A percentile compares a stretch with the other conserved stretches of the same genome.
Conservation (phyloP, 2,797 vertebrate species). For the Podarcis siculus region DNA sequence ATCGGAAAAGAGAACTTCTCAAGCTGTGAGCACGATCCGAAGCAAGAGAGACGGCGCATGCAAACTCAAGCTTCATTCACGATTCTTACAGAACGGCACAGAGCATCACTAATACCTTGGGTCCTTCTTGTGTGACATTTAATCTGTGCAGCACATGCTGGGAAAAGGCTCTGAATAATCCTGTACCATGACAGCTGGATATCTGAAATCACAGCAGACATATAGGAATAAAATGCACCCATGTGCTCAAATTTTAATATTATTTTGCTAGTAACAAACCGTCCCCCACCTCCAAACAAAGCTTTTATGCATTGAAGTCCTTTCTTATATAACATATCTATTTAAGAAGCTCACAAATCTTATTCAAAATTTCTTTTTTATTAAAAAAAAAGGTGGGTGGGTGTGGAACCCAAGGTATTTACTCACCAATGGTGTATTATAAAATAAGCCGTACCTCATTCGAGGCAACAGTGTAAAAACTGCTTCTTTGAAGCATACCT, state of each 20-base stretch:
- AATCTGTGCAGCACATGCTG: conserved; percentile 93
- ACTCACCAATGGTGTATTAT: conserved; percentile 96
- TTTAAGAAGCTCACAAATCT: not conserved
- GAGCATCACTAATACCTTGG: conserved; percentile 81
- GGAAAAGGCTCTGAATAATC: conserved; percentile 94
- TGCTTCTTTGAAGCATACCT: conserved; percentile 95
- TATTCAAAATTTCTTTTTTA: not conserved
- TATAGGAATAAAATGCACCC: conserved; percentile 1
- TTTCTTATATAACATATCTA: not conserved
- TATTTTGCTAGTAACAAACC: not conserved
- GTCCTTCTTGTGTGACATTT: conserved; percentile 83
- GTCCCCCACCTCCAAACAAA: not conserved
- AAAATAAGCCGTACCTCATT: conserved; percentile 96
- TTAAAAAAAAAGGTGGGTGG: not conserved
- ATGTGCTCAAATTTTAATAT: not conserved
- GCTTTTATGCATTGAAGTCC: not conserved
- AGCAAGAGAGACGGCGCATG: not conserved
- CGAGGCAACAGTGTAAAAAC: conserved; percentile 94
- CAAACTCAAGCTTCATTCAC: not conserved
- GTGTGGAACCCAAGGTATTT: not conserved
- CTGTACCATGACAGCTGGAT: conserved; percentile 88
- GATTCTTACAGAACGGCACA: not conserved
- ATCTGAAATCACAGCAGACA: conserved; percentile 85
- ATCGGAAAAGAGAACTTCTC: not conserved
- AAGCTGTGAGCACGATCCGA: not conserved